A percentile compares a stretch with the other conserved stretches of the same genome.
These are phyloP conservation scores for Drosophila mimetica DNA, from an alignment of 2,888 invertebrate species.

Conservation along the genomic window DNA sequence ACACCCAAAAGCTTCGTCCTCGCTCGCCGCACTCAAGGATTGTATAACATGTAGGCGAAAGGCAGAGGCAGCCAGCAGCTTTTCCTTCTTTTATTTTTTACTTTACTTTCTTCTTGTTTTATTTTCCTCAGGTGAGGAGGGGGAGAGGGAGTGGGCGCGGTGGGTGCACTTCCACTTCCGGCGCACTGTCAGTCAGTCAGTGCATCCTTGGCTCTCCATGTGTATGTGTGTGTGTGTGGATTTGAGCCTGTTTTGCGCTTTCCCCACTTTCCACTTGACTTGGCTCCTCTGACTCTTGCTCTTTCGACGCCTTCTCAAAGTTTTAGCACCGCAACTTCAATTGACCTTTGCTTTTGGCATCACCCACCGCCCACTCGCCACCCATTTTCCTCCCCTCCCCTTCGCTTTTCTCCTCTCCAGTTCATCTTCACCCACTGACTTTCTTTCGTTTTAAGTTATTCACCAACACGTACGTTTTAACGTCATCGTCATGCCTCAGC, in stretches of 20 bases:
- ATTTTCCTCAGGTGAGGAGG: constrained; percentile 23
- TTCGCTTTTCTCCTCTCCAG: neutral
- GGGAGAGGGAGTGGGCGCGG: constrained; percentile 15
- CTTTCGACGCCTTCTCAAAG: constrained; percentile 24
- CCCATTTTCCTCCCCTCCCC: neutral
- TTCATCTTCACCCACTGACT: constrained; percentile 18
- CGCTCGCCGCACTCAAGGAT: constrained; percentile 67
- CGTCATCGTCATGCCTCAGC: constrained; percentile 50
- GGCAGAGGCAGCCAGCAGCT: constrained; percentile 52
- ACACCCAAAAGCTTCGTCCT: constrained; percentile 69
- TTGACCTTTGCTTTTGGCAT: constrained; percentile 72
- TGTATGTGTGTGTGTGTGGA: constrained; percentile 35
- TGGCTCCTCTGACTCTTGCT: constrained; percentile 53
- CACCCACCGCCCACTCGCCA: neutral
- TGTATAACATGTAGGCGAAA: constrained; percentile 71
- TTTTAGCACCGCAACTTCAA: constrained; percentile 65
- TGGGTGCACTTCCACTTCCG: constrained; percentile 68
- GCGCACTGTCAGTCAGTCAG: constrained; percentile 67
- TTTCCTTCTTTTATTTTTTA: constrained; percentile 22
- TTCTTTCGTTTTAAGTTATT: constrained; percentile 51
- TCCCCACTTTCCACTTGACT: constrained; percentile 75
- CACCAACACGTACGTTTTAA: constrained; percentile 55
- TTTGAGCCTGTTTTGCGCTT: constrained; percentile 66
- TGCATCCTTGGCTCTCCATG: constrained; percentile 24
- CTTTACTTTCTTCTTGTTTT: constrained; percentile 21